Conservation (phyloP, 2,888 invertebrate species). For the Sinelater perroti region DNA sequence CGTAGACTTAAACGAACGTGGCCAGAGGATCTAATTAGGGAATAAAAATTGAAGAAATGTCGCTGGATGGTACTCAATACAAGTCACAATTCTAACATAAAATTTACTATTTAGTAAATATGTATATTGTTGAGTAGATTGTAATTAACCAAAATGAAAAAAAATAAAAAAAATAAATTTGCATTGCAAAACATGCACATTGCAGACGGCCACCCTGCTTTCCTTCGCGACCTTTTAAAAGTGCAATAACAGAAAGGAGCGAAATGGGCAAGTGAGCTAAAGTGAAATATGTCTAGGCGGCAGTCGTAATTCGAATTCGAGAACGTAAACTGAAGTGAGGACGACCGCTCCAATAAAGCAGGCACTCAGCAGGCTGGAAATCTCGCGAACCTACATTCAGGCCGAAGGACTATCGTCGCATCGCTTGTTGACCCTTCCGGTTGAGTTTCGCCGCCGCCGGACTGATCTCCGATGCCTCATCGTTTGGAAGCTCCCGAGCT, state of each 20-base stretch:
- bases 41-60: no score
- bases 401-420: constrained; percentile 36
- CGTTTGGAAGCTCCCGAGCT: constrained; percentile 31
- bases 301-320: constrained; percentile 40
- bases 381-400: constrained; percentile 41
- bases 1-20: no score
- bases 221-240: background rate
- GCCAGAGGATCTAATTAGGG: no score
- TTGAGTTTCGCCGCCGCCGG: constrained; percentile 32
- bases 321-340: constrained; percentile 41
- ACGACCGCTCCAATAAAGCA: constrained; percentile 41
- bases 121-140: no score
- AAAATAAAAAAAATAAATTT: no score
- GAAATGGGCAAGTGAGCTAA: constrained; percentile 7
- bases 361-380: constrained; percentile 45
- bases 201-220: background rate
- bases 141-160: no score
- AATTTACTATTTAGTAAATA: no score
- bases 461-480: constrained; percentile 35
- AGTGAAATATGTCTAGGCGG: constrained; percentile 37
- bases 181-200: no score
- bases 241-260: background rate
- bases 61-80: no score
- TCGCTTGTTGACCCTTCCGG: constrained; percentile 39
- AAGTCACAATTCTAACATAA: no score